phyloP scores from a whole-genome alignment of 2,113 vertebrate genomes.

The Onychostruthus taczanowskii region DNA sequence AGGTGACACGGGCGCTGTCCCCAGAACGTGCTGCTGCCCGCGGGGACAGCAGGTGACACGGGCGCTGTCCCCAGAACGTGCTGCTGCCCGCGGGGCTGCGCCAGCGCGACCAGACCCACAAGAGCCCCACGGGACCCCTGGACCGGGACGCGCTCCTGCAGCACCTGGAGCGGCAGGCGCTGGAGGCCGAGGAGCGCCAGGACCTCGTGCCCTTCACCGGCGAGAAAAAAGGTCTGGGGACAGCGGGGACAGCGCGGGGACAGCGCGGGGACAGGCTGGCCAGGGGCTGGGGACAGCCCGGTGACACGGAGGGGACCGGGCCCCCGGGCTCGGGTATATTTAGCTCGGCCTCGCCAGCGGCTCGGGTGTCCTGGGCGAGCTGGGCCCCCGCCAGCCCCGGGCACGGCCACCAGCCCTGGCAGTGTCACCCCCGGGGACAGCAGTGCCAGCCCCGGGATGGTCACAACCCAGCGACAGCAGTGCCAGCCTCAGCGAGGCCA shows the following conservation, averaged over 20 bases:
- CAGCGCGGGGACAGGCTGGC: accelerated
- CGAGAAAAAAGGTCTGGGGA: slow-evolving; percentile 85
- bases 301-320: background rate
- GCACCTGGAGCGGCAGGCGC: slow-evolving; percentile 89
- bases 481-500: background rate
- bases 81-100: slow-evolving; percentile 88
- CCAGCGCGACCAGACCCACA: slow-evolving; percentile 93
- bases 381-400: background rate
- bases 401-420: background rate
- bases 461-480: too few species aligned
- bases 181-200: slow-evolving; percentile 82
- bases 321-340: background rate
- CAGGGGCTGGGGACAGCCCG: background rate
- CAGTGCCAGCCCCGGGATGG: too few species aligned
- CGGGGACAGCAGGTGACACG: accelerated
- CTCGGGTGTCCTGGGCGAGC: slow-evolving; percentile 27
- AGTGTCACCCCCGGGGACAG: background rate
- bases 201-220: slow-evolving; percentile 93
- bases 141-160: slow-evolving; percentile 86
- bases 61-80: slow-evolving; percentile 78
- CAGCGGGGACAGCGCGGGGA: background rate
- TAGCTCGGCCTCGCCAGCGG: slow-evolving; percentile 13
- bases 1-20: background rate
- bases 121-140: slow-evolving; percentile 84
- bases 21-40: slow-evolving; percentile 87